Percentiles rank a stretch among this genome's conserved stretches.
Conservation (phyloP, 2,888 invertebrate species). For the Drosophila trichaetosa region DNA sequence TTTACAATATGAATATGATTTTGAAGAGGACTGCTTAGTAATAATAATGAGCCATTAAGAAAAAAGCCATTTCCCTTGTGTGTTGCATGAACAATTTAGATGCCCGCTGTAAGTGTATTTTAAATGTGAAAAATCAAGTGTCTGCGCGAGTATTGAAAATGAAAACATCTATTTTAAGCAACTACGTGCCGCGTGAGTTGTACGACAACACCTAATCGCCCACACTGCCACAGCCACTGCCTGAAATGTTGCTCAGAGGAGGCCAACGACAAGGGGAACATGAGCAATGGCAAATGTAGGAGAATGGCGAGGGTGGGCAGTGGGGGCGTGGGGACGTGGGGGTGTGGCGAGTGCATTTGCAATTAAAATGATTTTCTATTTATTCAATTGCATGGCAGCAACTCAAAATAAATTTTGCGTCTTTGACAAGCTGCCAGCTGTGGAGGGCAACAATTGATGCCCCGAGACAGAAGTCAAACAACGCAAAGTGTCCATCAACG, state of each 20-base stretch:
- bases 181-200: conserved; percentile 50
- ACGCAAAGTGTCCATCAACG: conserved; percentile 21
- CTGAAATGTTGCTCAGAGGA: conserved; percentile 6
- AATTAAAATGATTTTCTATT: conserved; percentile 60
- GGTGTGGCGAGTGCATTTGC: conserved; percentile 4
- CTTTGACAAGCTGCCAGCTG: conserved; percentile 70
- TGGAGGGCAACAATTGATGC: conserved; percentile 14
- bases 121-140: conserved; percentile 41
- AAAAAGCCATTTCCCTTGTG: conserved; percentile 1
- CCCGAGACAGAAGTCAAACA: conserved; percentile 30
- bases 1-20: background rate
- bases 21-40: background rate
- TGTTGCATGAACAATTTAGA: background rate
- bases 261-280: background rate
- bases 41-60: background rate
- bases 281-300: conserved; percentile 4
- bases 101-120: conserved; percentile 24
- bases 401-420: conserved; percentile 48
- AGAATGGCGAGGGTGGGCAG: background rate
- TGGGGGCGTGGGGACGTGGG: too few species aligned
- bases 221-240: conserved; percentile 25
- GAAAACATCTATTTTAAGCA: conserved; percentile 53
- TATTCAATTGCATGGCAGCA: conserved; percentile 60
- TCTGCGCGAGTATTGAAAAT: conserved; percentile 45
- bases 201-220: conserved; percentile 49